Conservation (phyloP, 2,888 invertebrate species). For the Chalcosyrphus nemorum region DNA sequence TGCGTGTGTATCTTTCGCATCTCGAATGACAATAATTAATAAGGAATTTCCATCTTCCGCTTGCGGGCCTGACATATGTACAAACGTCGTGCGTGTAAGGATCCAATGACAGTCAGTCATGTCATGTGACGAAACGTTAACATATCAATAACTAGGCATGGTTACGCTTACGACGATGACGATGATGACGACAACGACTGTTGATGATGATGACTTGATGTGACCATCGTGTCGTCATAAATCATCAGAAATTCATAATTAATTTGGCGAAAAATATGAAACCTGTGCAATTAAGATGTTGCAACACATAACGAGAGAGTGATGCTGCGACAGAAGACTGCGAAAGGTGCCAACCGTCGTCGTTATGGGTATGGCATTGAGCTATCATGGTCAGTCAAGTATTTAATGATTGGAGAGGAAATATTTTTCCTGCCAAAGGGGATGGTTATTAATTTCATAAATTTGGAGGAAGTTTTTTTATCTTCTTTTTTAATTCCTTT, state of each 20-base stretch:
- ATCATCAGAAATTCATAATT: constrained; percentile 72
- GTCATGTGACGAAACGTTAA: constrained; percentile 67
- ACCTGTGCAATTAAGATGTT: constrained; percentile 69
- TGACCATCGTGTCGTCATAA: constrained; percentile 50
- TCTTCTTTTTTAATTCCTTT: background rate
- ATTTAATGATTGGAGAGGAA: constrained; percentile 44
- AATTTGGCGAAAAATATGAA: constrained; percentile 71
- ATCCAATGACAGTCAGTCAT: constrained; percentile 51
- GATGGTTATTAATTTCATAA: constrained; percentile 66
- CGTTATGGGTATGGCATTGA: constrained; percentile 27
- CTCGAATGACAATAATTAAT: constrained; percentile 70
- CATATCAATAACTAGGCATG: constrained; percentile 61
- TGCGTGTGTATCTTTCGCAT: constrained; percentile 42
- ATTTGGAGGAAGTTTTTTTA: constrained; percentile 9
- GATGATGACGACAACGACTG: constrained; percentile 13
- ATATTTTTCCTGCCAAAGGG: constrained; percentile 17
- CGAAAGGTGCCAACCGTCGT: too few species aligned
- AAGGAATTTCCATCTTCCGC: constrained; percentile 69
- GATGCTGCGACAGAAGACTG: too few species aligned
- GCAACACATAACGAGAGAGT: constrained; percentile 2
- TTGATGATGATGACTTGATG: constrained; percentile 63
- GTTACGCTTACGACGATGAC: too few species aligned
- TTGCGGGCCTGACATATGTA: background rate
- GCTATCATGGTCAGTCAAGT: constrained; percentile 53
- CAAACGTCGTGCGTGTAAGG: background rate